A percentile compares a stretch with the other conserved stretches of the same genome.
phyloP scores from a whole-genome alignment of 2,797 vertebrate species.

The Syngnathus acus region DNA sequence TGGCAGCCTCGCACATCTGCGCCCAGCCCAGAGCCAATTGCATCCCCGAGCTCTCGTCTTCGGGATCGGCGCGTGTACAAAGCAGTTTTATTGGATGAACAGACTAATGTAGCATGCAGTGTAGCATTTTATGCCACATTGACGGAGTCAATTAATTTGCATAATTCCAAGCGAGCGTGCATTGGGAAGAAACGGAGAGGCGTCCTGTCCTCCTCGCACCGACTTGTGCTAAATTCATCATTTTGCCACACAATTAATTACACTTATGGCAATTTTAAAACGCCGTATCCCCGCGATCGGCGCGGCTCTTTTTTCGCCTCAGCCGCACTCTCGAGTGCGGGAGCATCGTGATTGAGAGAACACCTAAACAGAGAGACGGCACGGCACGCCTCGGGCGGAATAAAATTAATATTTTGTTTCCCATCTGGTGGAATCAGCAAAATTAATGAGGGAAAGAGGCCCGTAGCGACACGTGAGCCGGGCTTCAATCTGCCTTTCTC shows the following conservation, averaged over 20 bases:
- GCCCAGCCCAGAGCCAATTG: constrained; percentile 78
- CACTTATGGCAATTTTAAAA: constrained; percentile 96
- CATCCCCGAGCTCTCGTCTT: constrained; percentile 70
- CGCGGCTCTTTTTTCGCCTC: constrained; percentile 64
- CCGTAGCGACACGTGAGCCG: constrained; percentile 80
- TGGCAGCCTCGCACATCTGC: constrained; percentile 70
- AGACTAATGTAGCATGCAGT: constrained; percentile 98
- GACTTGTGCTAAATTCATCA: constrained; percentile 93
- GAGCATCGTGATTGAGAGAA: constrained; percentile 89
- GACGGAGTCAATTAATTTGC: constrained; percentile 99
- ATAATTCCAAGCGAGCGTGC: constrained; percentile 90
- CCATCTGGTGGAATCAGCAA: constrained; percentile 99
- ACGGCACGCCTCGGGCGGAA: constrained; percentile 89
- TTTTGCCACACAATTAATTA: constrained; percentile 96
- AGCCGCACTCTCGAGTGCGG: constrained; percentile 79
- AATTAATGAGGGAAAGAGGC: constrained; percentile 97
- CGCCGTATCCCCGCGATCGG: constrained; percentile 64
- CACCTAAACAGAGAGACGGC: constrained; percentile 86
- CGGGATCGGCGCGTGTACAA: constrained; percentile 78
- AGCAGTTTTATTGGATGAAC: constrained; percentile 92
- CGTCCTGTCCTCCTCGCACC: constrained; percentile 74
- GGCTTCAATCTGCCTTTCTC: constrained; percentile 83
- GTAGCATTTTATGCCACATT: constrained; percentile 98
- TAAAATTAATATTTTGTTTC: constrained; percentile 99
- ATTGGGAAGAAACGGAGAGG: constrained; percentile 86